Evolutionary conservation across 2,113 vertebrate species (phyloP), one percentile per base, ranked within the genome.

Genomic region (Castor canadensis): DNA sequence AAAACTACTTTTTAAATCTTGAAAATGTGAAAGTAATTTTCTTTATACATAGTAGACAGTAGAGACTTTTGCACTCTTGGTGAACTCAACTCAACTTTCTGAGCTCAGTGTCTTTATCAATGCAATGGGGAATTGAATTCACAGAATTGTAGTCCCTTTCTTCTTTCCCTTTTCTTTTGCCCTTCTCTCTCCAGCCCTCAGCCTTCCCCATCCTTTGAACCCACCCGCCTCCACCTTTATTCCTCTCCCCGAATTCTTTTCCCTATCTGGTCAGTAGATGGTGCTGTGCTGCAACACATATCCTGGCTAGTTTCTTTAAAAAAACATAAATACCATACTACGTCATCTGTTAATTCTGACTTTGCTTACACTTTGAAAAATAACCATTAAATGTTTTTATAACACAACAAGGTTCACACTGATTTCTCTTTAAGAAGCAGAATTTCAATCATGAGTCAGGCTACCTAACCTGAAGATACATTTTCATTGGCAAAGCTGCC

Each of bases 281-380:
- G 98, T 60, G 98, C 98, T 98, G 97, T 90, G 98, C 96, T 97
- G 97, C 95, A 97, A 95, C 67, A 97, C 96, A 98, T 93, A 0
- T 1, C 93, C 95, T 4, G 8, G 24, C 58, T 58, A 49, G 60
- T 32, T 13, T 67, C 24, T n/a, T n/a, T 45, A 67, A 30, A 72
- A 38, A 6, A 79, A 94, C 49, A 91, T 40, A 96, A 97, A 85
- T 49, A 92, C 17, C 22, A 0, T 47, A 96, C 96, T 96, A 94
- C 60, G 80, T 96, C 95, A 96, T 97, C 88, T 79, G 62, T 82
- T 95, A 91, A 93, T 89, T 95, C 89, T 92, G 8, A 64, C 81
- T 96, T 85, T 56, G 73, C 72, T 64, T 94, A 86, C 69, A 56
- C 40, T 91, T 87, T 89, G 84, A 93, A 40, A 96, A 90, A 73